These are phyloP conservation scores for Xestia sexstrigata DNA, from an alignment of 2,888 invertebrate genomes.

Conservation along the genomic window DNA sequence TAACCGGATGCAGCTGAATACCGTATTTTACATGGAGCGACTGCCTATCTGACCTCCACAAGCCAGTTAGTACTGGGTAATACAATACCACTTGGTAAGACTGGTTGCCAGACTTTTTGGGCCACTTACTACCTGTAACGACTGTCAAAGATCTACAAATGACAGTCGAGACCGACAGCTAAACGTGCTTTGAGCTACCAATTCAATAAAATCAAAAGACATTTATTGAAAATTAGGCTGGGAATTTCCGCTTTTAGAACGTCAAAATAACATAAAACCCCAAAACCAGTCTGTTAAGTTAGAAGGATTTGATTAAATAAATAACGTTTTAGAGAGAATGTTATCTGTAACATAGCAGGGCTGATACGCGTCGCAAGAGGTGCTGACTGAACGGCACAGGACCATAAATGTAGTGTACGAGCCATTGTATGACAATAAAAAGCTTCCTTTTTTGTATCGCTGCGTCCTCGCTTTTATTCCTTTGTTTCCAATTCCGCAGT, in stretches of 20 bases:
- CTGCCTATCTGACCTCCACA: no score
- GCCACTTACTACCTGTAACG: no score
- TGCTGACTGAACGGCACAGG: slow-evolving; percentile 23
- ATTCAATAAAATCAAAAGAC: not conserved
- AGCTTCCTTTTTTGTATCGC: slow-evolving; percentile 52
- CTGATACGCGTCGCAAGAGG: slow-evolving; percentile 7
- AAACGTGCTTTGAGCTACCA: not conserved
- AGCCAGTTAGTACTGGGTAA: no score
- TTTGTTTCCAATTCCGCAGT: slow-evolving; percentile 56
- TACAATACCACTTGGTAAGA: no score
- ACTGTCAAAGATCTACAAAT: no score
- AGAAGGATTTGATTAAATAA: not conserved
- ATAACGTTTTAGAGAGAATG: not conserved
- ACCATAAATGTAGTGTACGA: slow-evolving; percentile 40
- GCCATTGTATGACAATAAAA: slow-evolving; percentile 51
- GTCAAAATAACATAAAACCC: not conserved
- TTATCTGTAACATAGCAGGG: not conserved
- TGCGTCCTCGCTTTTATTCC: slow-evolving; percentile 48
- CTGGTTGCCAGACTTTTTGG: no score
- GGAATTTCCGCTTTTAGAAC: not conserved
- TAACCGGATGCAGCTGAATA: no score
- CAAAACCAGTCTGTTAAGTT: not conserved
- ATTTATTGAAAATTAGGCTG: not conserved
- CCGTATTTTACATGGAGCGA: no score
- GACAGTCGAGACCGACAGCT: no score